These are phyloP conservation scores for Gambusia holbrooki DNA, from an alignment of 2,113 vertebrate species.

Conservation along the genomic window DNA sequence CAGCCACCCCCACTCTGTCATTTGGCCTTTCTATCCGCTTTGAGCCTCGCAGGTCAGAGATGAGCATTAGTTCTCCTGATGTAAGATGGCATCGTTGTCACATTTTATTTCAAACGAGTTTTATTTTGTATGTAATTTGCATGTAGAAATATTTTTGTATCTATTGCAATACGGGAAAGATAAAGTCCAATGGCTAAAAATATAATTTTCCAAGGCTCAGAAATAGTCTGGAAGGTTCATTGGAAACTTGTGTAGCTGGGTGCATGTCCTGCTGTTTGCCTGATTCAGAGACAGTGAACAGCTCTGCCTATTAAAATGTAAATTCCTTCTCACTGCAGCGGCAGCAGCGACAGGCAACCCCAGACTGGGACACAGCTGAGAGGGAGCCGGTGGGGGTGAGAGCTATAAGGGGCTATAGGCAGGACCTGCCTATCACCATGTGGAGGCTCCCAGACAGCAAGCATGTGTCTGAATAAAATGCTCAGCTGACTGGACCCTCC, in stretches of 20 bases:
- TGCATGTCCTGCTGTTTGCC: constrained; percentile 81
- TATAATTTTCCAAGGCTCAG: constrained; percentile 69
- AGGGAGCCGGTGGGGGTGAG: constrained; percentile 58
- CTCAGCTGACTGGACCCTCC: constrained; percentile 42
- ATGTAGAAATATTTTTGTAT: constrained; percentile 24
- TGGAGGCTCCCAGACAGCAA: constrained; percentile 50
- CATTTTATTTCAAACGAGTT: constrained; percentile 37
- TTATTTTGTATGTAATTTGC: constrained; percentile 7
- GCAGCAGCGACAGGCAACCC: constrained; percentile 51
- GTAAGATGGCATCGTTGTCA: constrained; percentile 27
- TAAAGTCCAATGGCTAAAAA: constrained; percentile 58
- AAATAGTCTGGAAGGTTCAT: constrained; percentile 80
- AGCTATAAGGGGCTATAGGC: constrained; percentile 52
- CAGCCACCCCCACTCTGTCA: constrained; percentile 10
- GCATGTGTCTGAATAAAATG: constrained; percentile 57
- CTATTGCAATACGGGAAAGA: constrained; percentile 40
- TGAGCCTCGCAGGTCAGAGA: constrained; percentile 39
- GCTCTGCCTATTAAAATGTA: constrained; percentile 87
- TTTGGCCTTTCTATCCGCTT: constrained; percentile 15
- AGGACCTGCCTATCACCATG: constrained; percentile 64
- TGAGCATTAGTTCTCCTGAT: constrained; percentile 13
- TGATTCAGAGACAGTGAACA: constrained; percentile 78
- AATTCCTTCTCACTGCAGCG: constrained; percentile 81
- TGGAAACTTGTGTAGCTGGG: constrained; percentile 80
- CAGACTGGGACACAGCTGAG: constrained; percentile 71